Percentiles rank a stretch among this genome's conserved stretches.
Conservation (phyloP, 2,797 vertebrate species). For the Glossophaga mutica region DNA sequence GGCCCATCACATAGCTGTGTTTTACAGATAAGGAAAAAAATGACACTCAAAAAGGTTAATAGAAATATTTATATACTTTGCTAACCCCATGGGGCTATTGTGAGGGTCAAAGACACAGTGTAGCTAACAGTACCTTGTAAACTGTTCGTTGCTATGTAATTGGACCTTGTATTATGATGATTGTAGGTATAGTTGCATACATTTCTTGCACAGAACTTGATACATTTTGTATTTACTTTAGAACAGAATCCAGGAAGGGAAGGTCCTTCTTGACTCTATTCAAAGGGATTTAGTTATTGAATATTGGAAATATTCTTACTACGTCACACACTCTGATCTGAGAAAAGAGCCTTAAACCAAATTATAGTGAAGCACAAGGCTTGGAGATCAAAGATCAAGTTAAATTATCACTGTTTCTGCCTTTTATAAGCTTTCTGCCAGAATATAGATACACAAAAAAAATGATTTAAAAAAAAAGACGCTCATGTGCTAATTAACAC, state of each 20-base stretch:
- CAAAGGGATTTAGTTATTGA: not conserved
- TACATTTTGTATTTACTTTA: constrained; percentile 18
- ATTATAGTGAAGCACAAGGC: not conserved
- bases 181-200: not conserved
- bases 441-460: not conserved
- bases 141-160: not conserved
- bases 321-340: not conserved
- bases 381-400: not conserved
- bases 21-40: constrained; percentile 28
- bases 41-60: not conserved
- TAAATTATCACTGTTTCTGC: not conserved
- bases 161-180: not conserved
- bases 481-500: not conserved
- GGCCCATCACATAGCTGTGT: not conserved
- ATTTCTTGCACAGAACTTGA: not conserved
- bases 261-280: not conserved
- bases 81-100: not conserved
- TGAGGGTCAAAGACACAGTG: not conserved
- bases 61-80: not conserved
- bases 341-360: not conserved
- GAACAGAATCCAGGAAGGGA: not conserved
- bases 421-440: not conserved
- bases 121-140: not conserved
- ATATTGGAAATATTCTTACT: not conserved
- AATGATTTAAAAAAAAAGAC: not conserved